Conservation (phyloP, 2,888 invertebrate species). For the Drosophila longiperda region DNA sequence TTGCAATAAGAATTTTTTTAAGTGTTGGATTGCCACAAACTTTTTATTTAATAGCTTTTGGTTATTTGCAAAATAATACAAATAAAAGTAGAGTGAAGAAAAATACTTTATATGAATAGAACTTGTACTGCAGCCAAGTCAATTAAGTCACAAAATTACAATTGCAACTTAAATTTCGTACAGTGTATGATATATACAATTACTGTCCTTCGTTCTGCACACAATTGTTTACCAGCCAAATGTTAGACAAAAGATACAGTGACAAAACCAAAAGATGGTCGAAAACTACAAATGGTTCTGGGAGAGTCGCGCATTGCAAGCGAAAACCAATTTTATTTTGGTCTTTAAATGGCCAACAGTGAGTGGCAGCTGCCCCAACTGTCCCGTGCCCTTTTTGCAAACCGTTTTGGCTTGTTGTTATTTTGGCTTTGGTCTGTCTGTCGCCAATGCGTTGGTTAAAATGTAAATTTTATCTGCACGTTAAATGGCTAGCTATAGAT, state of each 20-base stretch:
- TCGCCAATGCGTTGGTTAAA: slow-evolving; percentile 48
- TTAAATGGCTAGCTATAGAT: slow-evolving; percentile 59
- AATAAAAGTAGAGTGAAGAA: background rate
- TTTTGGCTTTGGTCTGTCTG: slow-evolving; percentile 32
- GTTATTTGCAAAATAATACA: background rate
- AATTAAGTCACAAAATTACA: background rate
- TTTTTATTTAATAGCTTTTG: background rate
- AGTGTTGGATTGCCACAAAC: background rate
- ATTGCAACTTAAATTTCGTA: background rate
- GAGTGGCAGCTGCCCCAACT: slow-evolving; percentile 27
- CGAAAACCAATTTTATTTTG: slow-evolving; percentile 60
- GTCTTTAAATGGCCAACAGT: slow-evolving; percentile 41
- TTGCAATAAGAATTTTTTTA: background rate
- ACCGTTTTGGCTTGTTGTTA: slow-evolving; percentile 33
- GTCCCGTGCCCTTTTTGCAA: background rate
- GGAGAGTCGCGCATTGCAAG: slow-evolving; percentile 12
- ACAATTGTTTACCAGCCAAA: slow-evolving; percentile 19
- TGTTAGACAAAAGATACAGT: slow-evolving; percentile 19
- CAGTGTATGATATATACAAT: background rate
- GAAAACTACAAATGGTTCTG: slow-evolving; percentile 11
- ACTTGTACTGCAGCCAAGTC: background rate
- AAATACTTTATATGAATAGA: background rate
- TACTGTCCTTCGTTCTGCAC: background rate
- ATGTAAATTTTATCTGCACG: slow-evolving; percentile 70
- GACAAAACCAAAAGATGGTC: slow-evolving; percentile 34